Evolutionary conservation across 2,888 invertebrate species (phyloP), one percentile per base, ranked within the genome.

Genomic region (Crepidodera aurea): DNA sequence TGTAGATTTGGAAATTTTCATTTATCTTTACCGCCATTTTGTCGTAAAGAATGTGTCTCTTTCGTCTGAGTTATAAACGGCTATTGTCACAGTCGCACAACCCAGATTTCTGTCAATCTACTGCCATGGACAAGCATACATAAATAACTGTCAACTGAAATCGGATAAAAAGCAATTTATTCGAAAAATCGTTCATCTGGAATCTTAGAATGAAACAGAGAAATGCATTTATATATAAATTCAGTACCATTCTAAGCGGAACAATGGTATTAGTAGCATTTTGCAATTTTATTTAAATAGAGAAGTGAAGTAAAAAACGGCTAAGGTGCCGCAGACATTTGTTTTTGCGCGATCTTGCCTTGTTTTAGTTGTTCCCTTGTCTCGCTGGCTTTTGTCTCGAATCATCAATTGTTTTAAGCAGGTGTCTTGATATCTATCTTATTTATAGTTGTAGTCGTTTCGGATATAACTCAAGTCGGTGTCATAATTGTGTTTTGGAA

Each of bases 81-180:
- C 70, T 69, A 71, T 69, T 72, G 73, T 77, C 76, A 76, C 73
- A 73, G 73, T 73, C 72, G 73, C 66, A 72, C 71, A 75, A 71
- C 59, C 75, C 73, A 74, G 77, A 77, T 78, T 78, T 79, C 78
- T 76, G 79, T 79, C 79, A 79, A 79, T 79, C 63, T 59, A 51
- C 78, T 75, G 62, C 65, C 62, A 63, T 58, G 63, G 65, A 70
- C 66, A 67, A 62, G 64, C 70, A 71, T 71, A 71, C 77, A 79
- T 79, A 79, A 79, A 79, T 79, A 75, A 67, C 69, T 72, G 79
- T 79, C 79, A 73, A 67, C 63, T 70, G 53, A 73, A 75, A 76
- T 75, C 78, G 73, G 77, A 80, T 78, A 79, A 80, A 79, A 79
- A 79, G 70, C 78, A 75, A 80, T 79, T 79, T 79, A 79, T 79